Percentiles rank a stretch among this genome's conserved stretches.
phyloP scores from a whole-genome alignment of 2,797 vertebrate genomes.

The Megalops cyprinoides region DNA sequence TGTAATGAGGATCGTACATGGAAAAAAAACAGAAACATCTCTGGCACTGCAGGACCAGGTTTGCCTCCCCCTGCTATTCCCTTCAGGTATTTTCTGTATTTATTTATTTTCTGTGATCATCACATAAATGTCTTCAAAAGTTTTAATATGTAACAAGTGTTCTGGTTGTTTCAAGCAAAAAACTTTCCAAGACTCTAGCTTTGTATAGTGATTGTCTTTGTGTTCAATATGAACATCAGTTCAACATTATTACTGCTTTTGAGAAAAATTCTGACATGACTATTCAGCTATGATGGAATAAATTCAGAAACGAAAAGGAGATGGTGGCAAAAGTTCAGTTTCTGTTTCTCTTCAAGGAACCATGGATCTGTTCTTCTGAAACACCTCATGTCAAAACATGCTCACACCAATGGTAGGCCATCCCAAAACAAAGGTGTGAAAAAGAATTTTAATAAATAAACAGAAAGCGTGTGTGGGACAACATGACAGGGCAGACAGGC shows the following conservation, averaged over 20 bases:
- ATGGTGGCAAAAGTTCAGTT: background rate
- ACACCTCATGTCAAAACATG: constrained; percentile 46
- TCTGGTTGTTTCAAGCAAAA: background rate
- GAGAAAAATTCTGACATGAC: background rate
- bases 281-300: background rate
- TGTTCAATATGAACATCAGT: background rate
- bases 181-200: background rate
- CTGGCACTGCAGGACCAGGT: too few relatives aligned
- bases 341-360: background rate
- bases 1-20: too few relatives aligned
- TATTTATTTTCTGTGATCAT: background rate
- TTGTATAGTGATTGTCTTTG: background rate
- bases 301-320: background rate
- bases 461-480: constrained; percentile 49
- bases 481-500: constrained; percentile 51
- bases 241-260: background rate
- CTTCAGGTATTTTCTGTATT: background rate
- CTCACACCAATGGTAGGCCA: constrained; percentile 55
- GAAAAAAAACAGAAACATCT: too few relatives aligned
- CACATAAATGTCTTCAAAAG: background rate
- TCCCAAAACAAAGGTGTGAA: constrained; percentile 59
- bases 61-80: too few relatives aligned
- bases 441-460: constrained; percentile 63
- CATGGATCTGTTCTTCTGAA: background rate
- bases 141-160: background rate